A percentile compares a stretch with the other conserved stretches of the same genome.
Evolutionary conservation across 2,888 invertebrate genomes (phyloP).

Genomic region (Caradrina kadenii): DNA sequence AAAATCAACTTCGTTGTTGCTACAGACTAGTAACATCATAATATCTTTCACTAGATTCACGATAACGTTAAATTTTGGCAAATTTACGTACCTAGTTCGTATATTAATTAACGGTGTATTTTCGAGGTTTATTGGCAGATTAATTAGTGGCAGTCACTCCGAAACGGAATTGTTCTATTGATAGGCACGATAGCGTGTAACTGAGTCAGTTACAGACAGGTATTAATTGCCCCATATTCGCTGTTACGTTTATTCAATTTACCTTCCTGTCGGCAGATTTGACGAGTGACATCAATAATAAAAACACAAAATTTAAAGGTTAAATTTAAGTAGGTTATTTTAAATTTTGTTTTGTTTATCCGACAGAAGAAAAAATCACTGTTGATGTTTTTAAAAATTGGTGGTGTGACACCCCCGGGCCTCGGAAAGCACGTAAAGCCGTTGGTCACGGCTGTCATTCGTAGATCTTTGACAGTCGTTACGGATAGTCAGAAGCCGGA

Average conservation of each 20-base stretch:
- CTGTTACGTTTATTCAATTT: neutral
- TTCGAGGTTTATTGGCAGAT: neutral
- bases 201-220: neutral
- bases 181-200: neutral
- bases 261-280: neutral
- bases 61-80: neutral
- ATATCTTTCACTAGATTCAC: conserved; percentile 9
- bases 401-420: too few relatives aligned
- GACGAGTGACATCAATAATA: too few relatives aligned
- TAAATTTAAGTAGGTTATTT: too few relatives aligned
- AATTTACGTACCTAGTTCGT: neutral
- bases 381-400: too few relatives aligned
- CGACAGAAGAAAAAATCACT: too few relatives aligned
- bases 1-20: conserved; percentile 40
- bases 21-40: neutral
- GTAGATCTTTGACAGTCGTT: too few relatives aligned
- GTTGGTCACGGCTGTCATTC: too few relatives aligned
- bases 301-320: too few relatives aligned
- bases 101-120: neutral
- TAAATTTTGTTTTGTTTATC: too few relatives aligned
- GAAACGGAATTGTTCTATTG: conserved; percentile 5
- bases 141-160: neutral
- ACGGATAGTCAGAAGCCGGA: too few relatives aligned
- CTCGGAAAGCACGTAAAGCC: too few relatives aligned
- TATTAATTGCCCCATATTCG: neutral